A percentile compares a stretch with the other conserved stretches of the same genome.
phyloP scores from a whole-genome alignment of 35 echinoderm and acorn worm species.

The Apostichopus californicus region DNA sequence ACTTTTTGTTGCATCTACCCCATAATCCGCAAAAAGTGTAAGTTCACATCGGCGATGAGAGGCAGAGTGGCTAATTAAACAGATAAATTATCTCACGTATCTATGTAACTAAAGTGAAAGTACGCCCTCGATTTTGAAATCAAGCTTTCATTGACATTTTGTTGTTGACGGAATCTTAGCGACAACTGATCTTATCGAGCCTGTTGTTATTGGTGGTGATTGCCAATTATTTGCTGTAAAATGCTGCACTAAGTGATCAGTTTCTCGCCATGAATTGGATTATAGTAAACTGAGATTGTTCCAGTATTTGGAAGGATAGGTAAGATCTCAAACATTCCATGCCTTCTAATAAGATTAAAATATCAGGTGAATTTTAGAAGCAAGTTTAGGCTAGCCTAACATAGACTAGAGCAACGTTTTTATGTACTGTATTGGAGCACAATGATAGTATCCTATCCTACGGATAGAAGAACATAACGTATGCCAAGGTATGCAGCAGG shows the following conservation, averaged over 20 bases:
- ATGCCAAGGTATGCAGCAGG: no score
- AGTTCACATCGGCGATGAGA: background rate
- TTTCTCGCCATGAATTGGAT: background rate
- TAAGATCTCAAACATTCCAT: no score
- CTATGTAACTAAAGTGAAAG: background rate
- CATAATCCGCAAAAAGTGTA: no score
- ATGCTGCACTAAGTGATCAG: background rate
- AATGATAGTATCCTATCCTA: no score
- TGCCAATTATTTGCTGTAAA: background rate
- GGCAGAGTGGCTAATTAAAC: background rate
- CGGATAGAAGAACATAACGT: no score
- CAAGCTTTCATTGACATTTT: background rate
- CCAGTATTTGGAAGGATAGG: background rate
- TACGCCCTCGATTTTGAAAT: slow-evolving; percentile 8
- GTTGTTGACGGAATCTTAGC: slow-evolving; percentile 37
- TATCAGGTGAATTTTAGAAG: no score
- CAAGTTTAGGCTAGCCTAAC: no score
- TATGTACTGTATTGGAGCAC: no score
- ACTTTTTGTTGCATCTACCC: no score
- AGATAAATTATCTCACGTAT: background rate
- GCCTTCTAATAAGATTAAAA: no score
- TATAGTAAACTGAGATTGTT: background rate
- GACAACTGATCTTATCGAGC: background rate
- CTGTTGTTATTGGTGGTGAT: background rate
- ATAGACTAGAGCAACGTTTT: no score